Conservation (phyloP, 1,140 invertebrate species). For the Chironomus striatipennis region DNA sequence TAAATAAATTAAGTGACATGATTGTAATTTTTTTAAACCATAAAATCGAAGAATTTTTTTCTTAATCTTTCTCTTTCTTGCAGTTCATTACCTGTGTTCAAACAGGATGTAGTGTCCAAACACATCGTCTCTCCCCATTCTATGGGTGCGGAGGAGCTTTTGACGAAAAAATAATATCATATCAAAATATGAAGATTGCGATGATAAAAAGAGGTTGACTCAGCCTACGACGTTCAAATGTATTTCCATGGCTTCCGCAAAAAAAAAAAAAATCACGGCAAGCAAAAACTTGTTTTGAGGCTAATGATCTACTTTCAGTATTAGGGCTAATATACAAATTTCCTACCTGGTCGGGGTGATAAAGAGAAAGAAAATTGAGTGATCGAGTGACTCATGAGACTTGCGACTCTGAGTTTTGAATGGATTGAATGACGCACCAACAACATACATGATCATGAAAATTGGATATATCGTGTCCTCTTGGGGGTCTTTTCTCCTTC, state of each 20-base stretch:
- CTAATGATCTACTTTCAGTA: slow-evolving; percentile 3
- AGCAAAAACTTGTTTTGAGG: slow-evolving; percentile 12
- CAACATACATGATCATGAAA: too few species aligned
- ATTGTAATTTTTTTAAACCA: neutral
- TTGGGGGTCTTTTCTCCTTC: too few species aligned
- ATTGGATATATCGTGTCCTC: too few species aligned
- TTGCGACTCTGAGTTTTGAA: too few species aligned
- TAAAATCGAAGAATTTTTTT: neutral
- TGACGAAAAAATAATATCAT: too few species aligned
- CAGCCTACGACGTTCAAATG: neutral
- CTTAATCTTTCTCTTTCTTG: slow-evolving; percentile 8
- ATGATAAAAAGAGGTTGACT: neutral
- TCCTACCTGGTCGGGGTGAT: too few species aligned
- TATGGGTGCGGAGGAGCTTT: neutral
- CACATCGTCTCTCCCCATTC: neutral
- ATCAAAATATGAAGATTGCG: neutral
- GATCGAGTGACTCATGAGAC: too few species aligned
- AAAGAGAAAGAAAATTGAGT: too few species aligned
- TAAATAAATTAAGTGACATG: slow-evolving; percentile 9
- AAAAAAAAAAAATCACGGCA: neutral
- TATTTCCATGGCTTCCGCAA: neutral
- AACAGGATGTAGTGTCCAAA: neutral
- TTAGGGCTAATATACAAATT: neutral
- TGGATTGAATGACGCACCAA: too few species aligned
- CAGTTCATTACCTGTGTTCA: neutral